Conservation (phyloP, 2,113 vertebrate genomes). For the Albula glossodonta region DNA sequence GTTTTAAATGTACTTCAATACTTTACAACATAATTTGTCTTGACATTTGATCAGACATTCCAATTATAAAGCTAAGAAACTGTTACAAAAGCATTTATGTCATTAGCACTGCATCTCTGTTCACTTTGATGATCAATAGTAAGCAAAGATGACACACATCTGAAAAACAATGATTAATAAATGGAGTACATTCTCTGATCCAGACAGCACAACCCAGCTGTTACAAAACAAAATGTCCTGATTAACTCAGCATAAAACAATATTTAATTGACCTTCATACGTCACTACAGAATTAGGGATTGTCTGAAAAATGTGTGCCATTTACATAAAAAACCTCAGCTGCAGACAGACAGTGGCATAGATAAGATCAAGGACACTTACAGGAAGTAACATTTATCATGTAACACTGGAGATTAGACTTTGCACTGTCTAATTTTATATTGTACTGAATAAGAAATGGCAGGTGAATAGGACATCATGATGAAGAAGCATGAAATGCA, state of each 20-base stretch:
- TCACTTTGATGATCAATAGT: not conserved
- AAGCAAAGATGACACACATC: not conserved
- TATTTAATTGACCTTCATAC: not conserved
- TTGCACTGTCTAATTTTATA: not conserved
- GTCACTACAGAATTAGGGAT: slow-evolving; percentile 8
- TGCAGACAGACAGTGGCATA: not conserved
- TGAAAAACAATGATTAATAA: not conserved
- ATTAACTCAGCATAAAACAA: not conserved
- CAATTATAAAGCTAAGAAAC: no score
- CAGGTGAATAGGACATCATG: no score
- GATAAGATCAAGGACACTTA: not conserved
- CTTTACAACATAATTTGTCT: no score
- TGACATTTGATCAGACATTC: no score
- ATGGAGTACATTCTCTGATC: not conserved
- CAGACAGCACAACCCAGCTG: not conserved
- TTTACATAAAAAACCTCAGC: not conserved
- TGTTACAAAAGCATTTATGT: no score
- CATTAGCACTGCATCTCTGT: no score
- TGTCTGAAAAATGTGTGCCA: slow-evolving; percentile 1
- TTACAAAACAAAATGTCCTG: slow-evolving; percentile 1
- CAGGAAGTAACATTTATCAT: not conserved
- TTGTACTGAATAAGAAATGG: not conserved
- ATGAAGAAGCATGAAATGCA: no score
- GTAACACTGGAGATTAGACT: not conserved
- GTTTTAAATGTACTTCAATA: no score